Percentiles rank a stretch among this genome's conserved stretches.
Conservation (phyloP, 1,140 invertebrate genomes). For the Bradysia coprophila region DNA sequence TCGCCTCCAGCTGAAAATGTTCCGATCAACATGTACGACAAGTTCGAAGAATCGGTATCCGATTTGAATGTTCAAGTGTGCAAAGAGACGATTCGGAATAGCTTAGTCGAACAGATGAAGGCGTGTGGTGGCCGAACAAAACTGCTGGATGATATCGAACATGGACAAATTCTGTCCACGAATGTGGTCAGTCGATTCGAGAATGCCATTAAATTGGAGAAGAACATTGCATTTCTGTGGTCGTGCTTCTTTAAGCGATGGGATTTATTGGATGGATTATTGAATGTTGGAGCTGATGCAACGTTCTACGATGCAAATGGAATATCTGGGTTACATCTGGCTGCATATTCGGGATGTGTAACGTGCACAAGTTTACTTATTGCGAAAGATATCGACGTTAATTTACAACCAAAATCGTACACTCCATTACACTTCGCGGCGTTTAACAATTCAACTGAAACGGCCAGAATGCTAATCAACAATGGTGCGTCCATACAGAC, state of each 20-base stretch:
- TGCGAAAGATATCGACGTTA: conserved; percentile 42
- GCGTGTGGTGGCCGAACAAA: conserved; percentile 39
- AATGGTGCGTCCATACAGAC: conserved; percentile 36
- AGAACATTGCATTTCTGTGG: conserved; percentile 48
- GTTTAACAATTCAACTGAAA: conserved; percentile 54
- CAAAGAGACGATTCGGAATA: conserved; percentile 47
- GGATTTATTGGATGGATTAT: conserved; percentile 37
- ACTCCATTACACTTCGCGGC: conserved; percentile 64
- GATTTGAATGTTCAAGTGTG: conserved; percentile 54
- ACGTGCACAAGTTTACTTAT: conserved; percentile 50
- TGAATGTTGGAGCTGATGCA: conserved; percentile 44
- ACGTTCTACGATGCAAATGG: conserved; percentile 46
- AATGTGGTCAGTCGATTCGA: conserved; percentile 28
- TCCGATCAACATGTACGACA: conserved; percentile 49
- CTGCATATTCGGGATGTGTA: conserved; percentile 55
- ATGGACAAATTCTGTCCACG: conserved; percentile 34
- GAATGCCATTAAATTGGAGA: conserved; percentile 36
- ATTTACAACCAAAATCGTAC: conserved; percentile 42
- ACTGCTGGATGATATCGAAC: conserved; percentile 49
- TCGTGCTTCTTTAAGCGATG: conserved; percentile 44
- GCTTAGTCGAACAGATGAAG: conserved; percentile 52
- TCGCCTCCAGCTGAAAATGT: conserved; percentile 52
- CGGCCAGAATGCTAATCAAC: conserved; percentile 46
- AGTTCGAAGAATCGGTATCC: conserved; percentile 45
- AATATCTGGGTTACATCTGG: conserved; percentile 47